A percentile compares a stretch with the other conserved stretches of the same genome.
These are phyloP conservation scores for Sakesphorus luctuosus DNA, from an alignment of 2,113 vertebrate genomes.

Conservation along the genomic window DNA sequence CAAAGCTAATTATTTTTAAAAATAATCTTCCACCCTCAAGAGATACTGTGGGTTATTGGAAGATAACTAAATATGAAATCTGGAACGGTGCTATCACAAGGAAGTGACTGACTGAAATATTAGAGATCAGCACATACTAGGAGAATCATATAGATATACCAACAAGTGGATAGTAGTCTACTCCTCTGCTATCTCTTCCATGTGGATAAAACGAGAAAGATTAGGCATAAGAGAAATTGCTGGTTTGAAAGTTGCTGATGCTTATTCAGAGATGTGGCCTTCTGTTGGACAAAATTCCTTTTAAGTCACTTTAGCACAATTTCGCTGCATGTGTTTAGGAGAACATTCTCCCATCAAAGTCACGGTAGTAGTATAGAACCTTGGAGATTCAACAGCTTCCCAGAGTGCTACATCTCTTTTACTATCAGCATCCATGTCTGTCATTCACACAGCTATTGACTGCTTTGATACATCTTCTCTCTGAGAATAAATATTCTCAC, in stretches of 20 bases:
- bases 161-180: not conserved
- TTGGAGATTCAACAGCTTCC: not conserved
- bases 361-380: not conserved
- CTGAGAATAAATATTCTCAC: not conserved
- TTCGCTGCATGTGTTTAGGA: not conserved
- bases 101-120: not conserved
- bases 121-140: not conserved
- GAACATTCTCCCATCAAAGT: not conserved
- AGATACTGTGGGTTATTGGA: not conserved
- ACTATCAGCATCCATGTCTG: not conserved
- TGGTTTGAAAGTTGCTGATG: not conserved
- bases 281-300: not conserved
- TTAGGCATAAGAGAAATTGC: not conserved
- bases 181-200: not conserved
- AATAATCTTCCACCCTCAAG: constrained; percentile 2
- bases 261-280: not conserved
- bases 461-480: not conserved
- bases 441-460: not conserved
- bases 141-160: not conserved
- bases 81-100: not conserved
- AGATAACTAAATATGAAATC: not conserved
- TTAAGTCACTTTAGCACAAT: not conserved
- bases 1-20: constrained; percentile 22
- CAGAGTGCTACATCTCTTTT: not conserved
- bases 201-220: not conserved